Percentiles rank a stretch among this genome's conserved stretches.
Conservation (phyloP, 2,113 vertebrate genomes). For the Sander lucioperca region DNA sequence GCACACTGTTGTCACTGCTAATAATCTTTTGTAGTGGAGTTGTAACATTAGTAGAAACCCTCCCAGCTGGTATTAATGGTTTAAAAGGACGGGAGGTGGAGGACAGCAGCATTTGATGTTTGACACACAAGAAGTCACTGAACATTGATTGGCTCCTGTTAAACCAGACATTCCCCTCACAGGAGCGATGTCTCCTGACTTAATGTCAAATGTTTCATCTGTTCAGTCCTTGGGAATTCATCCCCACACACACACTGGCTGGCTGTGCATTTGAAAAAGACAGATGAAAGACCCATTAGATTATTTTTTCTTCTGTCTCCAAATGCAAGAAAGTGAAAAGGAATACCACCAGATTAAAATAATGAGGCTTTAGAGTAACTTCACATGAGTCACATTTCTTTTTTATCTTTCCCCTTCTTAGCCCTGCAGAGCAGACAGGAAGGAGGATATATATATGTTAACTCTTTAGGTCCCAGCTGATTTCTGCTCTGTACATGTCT, state of each 20-base stretch:
- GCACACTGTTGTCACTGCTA: neutral
- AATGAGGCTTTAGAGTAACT: conserved; percentile 58
- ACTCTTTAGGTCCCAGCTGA: neutral
- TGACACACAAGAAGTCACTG: conserved; percentile 18
- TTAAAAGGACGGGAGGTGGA: neutral
- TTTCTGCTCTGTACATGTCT: conserved; percentile 18
- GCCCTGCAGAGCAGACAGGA: conserved; percentile 25
- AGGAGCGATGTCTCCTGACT: neutral
- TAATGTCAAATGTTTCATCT: conserved; percentile 37
- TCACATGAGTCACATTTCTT: conserved; percentile 51
- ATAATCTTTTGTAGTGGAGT: conserved; percentile 23
- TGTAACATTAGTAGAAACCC: conserved; percentile 11
- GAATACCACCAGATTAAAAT: conserved; percentile 54
- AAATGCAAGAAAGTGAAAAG: conserved; percentile 45
- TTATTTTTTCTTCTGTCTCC: neutral
- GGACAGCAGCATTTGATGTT: neutral
- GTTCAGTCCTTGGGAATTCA: conserved; percentile 26
- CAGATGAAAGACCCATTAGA: conserved; percentile 23
- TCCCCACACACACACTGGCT: conserved; percentile 17
- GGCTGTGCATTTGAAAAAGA: conserved; percentile 23
- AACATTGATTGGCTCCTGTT: neutral
- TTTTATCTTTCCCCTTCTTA: conserved; percentile 39
- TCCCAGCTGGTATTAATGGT: neutral
- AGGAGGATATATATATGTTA: neutral
- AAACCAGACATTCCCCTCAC: neutral